Percentiles rank a stretch among this genome's conserved stretches.
phyloP scores from a whole-genome alignment of 2,113 vertebrate species.

The Cololabis saira region DNA sequence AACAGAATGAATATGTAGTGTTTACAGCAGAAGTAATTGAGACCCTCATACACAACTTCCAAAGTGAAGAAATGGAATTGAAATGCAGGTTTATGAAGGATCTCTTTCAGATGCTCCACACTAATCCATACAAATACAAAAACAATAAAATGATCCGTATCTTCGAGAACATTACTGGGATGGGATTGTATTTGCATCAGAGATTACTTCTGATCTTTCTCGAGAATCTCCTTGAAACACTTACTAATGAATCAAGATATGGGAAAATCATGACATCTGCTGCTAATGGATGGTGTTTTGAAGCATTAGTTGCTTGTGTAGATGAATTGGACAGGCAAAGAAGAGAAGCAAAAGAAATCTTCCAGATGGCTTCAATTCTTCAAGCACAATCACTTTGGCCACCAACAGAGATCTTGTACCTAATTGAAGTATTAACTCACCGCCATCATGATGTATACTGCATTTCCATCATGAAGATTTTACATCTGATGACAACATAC shows the following conservation, averaged over 20 bases:
- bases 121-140: rapidly evolving
- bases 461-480: constrained; percentile 26
- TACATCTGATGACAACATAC: constrained; percentile 32
- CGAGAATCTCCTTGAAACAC: not conserved
- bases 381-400: constrained; percentile 3
- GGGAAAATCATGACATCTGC: not conserved
- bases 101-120: not conserved
- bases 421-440: constrained; percentile 10
- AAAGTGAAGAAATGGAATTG: not conserved
- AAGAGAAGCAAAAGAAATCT: not conserved
- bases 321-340: not conserved
- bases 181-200: not conserved
- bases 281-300: constrained; percentile 3
- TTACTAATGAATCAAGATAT: not conserved
- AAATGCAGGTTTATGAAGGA: not conserved
- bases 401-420: constrained; percentile 1
- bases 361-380: constrained; percentile 5
- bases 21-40: constrained; percentile 16
- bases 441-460: constrained; percentile 5
- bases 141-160: rapidly evolving
- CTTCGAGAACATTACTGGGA: not conserved
- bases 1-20: not conserved
- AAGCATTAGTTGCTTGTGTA: not conserved
- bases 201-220: not conserved
- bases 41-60: not conserved